Conservation (phyloP, 1,140 invertebrate species). For the Drosophila lini region DNA sequence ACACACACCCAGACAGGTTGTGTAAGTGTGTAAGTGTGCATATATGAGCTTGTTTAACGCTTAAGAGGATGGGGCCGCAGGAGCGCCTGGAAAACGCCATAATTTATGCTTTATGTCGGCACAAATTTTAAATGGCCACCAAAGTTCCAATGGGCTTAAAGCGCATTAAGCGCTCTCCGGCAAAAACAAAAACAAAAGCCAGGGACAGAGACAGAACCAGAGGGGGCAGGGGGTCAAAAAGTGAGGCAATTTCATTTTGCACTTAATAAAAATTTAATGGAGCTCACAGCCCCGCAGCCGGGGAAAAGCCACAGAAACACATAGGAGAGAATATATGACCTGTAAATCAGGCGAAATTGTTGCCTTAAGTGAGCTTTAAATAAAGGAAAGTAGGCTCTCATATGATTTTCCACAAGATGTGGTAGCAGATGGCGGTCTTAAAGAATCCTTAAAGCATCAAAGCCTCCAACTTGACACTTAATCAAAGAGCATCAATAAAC, state of each 20-base stretch:
- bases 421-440: slow-evolving; percentile 11
- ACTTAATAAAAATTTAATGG: slow-evolving; percentile 79
- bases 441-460: slow-evolving; percentile 21
- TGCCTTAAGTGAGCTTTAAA: slow-evolving; percentile 58
- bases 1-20: slow-evolving; percentile 6
- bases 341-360: slow-evolving; percentile 54
- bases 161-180: slow-evolving; percentile 56
- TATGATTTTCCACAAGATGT: slow-evolving; percentile 16
- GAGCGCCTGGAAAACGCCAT: slow-evolving; percentile 37
- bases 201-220: not conserved
- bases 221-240: slow-evolving; percentile 24
- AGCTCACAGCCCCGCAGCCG: slow-evolving; percentile 15
- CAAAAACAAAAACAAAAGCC: slow-evolving; percentile 37
- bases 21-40: slow-evolving; percentile 8
- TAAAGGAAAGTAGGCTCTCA: slow-evolving; percentile 30
- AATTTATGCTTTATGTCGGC: slow-evolving; percentile 68
- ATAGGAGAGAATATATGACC: slow-evolving; percentile 37
- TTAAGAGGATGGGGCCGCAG: slow-evolving; percentile 1
- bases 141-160: slow-evolving; percentile 62
- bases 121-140: slow-evolving; percentile 70
- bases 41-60: slow-evolving; percentile 46
- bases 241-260: slow-evolving; percentile 74
- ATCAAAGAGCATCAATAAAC: slow-evolving; percentile 54
- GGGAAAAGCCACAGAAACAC: slow-evolving; percentile 23
- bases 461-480: slow-evolving; percentile 39